Conservation (phyloP, 1,140 invertebrate species). For the Diorhabda sublineata region DNA sequence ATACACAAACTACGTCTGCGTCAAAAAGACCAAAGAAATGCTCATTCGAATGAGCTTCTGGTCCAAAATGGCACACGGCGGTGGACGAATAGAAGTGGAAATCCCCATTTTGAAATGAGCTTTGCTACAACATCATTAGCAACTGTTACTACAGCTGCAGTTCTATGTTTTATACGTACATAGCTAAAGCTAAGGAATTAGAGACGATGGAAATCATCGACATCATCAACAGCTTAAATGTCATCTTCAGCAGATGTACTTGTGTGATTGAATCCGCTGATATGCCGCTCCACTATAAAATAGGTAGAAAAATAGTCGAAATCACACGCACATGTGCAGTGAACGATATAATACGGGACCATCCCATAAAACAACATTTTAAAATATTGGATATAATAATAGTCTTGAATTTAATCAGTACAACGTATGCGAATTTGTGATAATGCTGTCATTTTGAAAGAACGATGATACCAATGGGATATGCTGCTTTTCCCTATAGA, state of each 20-base stretch:
- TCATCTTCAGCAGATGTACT: background rate
- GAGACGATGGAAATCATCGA: background rate
- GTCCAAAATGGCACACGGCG: too few species aligned
- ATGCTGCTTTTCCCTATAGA: conserved; percentile 36
- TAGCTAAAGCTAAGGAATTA: too few species aligned
- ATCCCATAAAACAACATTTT: conserved; percentile 31
- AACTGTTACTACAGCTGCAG: too few species aligned
- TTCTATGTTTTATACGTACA: too few species aligned
- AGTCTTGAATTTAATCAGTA: conserved; percentile 40
- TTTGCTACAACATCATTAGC: too few species aligned
- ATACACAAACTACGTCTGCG: too few species aligned
- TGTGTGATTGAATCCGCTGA: background rate
- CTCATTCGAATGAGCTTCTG: too few species aligned
- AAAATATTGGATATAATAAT: conserved; percentile 36
- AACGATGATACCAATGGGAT: conserved; percentile 41
- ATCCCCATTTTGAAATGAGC: too few species aligned
- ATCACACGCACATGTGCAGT: conserved; percentile 34
- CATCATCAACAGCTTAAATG: background rate
- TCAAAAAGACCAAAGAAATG: too few species aligned
- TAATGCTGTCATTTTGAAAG: conserved; percentile 41
- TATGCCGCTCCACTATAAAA: background rate
- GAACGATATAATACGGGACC: conserved; percentile 17
- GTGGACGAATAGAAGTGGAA: too few species aligned
- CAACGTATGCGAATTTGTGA: conserved; percentile 36
- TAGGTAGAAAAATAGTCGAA: conserved; percentile 12